Evolutionary conservation across 2,113 vertebrate species (phyloP), one percentile per base, ranked within the genome.

Genomic region (Trichomycterus rosablanca): DNA sequence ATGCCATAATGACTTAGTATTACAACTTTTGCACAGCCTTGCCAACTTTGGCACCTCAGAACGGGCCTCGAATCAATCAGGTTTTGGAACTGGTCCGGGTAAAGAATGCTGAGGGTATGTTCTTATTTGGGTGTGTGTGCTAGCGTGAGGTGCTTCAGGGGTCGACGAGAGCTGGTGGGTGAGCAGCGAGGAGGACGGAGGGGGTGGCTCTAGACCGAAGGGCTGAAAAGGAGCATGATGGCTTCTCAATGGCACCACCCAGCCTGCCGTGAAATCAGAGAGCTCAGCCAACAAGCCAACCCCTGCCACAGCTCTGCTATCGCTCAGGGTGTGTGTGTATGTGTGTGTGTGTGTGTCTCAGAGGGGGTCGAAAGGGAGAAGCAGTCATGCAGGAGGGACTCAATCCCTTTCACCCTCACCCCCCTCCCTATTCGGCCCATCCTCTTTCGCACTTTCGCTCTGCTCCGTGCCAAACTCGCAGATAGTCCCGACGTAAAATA

Each of bases 341-440:
- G 39, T 48, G 46, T 39, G 60, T 32, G 72, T 53, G 67, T 24
- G 39, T 50, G 56, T 46, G 52, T 52, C 26, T 18, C 20, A 15
- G 37, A 5, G 26, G 20, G 49, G 54, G 50, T 57, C 18, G 35
- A 51, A 58, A 23, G 6, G 59, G 46, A 58, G 46, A 58, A 50
- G 56, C 81, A 84, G 79, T 84, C 83, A 86, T 82, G 86, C 83
- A 79, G 75, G 73, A 78, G 72, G 79, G 79, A 73, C 65, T 69
- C 69, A 76, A 37, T 59, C 78, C 45, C 66, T 52, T 54, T 24
- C 12, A 35, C 50, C 23, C 39, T 12, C 23, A 32, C 51, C n/a
- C 15, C 19, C 18, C 8, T 45, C 5, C 20, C 22, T 19, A 28
- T 18, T 7, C 18, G 43, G 23, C 15, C 48, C 40, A 26, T 49